Evolutionary conservation across 2,888 invertebrate species (phyloP), one percentile per base, ranked within the genome.

Genomic region (Drosophila seclusa): DNA sequence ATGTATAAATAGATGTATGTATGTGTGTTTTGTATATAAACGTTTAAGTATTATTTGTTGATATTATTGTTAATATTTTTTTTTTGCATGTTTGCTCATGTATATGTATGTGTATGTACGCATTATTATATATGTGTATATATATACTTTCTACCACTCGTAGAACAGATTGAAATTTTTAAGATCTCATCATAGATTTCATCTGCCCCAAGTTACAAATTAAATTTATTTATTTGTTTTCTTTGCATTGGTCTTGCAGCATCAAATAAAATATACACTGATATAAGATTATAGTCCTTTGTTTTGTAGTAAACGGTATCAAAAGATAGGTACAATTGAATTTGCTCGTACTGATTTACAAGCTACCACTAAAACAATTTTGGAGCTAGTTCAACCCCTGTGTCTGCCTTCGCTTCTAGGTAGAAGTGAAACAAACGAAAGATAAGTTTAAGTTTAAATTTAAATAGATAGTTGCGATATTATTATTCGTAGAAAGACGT

Each of bases 291-390:
- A 90, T 89, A 89, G 91, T 91, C 91, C 85, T 87, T 89, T 84
- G 90, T 83, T 89, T 89, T 91, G 90, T 91, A 91, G 89, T 89
- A 87, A 89, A 87, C 89, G 85, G 89, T 91, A 89, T 89, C 89
- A 89, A 89, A 89, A 89, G 89, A 89, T 89, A 89, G 89, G 89
- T 89, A 89, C 89, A 91, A 84, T 89, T 87, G 85, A 91, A 83
- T 89, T 77, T 57, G 76, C 81, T 86, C 68, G 75, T 74, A 79
- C 34, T 63, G 48, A 50, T 45, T 53, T 73, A 68, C 64, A 71
- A 61, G 73, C 88, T 78, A 86, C 88, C 89, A 89, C 88, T 89
- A 80, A 89, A 83, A 64, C 67, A 75, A 78, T 70, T 72, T 55
- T 50, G 48, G 53, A 67, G 71, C 67, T 34, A 40, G 60, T 45